A percentile compares a stretch with the other conserved stretches of the same genome.
Evolutionary conservation across 1,140 invertebrate genomes (phyloP).

Genomic region (Mya arenaria): DNA sequence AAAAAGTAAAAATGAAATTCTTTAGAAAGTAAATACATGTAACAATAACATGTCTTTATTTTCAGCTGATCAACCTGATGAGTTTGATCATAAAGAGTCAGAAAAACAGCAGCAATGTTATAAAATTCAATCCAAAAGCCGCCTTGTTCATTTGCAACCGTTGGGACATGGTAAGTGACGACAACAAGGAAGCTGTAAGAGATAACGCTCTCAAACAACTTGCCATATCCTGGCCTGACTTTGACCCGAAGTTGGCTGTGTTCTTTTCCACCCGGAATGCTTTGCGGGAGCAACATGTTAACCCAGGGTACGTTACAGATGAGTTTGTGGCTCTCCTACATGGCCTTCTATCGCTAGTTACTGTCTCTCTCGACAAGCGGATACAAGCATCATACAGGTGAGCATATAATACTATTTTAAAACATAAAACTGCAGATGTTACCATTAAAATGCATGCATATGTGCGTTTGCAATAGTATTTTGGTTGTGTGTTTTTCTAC

Average conservation of each 20-base stretch:
- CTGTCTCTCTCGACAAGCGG: slow-evolving; percentile 50
- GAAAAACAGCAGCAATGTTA: slow-evolving; percentile 26
- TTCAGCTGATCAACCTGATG: slow-evolving; percentile 46
- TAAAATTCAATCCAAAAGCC: slow-evolving; percentile 62
- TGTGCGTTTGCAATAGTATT: too few species aligned
- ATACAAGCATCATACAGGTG: slow-evolving; percentile 66
- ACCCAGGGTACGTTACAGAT: slow-evolving; percentile 61
- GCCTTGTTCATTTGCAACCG: slow-evolving; percentile 72
- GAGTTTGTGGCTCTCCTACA: slow-evolving; percentile 55
- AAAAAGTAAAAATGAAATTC: too few species aligned
- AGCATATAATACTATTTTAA: neutral
- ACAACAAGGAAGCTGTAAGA: slow-evolving; percentile 54
- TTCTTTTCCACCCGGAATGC: slow-evolving; percentile 64
- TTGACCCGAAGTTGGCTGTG: slow-evolving; percentile 52
- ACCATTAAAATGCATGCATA: too few species aligned
- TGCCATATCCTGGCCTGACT: slow-evolving; percentile 63
- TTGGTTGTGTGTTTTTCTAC: too few species aligned
- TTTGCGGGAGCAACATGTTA: slow-evolving; percentile 39
- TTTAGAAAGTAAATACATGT: too few species aligned
- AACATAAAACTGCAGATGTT: neutral
- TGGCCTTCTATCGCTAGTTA: slow-evolving; percentile 57
- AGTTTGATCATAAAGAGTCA: slow-evolving; percentile 50
- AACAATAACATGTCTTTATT: too few species aligned
- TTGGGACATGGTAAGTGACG: slow-evolving; percentile 65
- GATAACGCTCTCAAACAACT: slow-evolving; percentile 60